Evolutionary conservation across 2,797 vertebrate species (phyloP).

Genomic region (Thalassophryne amazonica): DNA sequence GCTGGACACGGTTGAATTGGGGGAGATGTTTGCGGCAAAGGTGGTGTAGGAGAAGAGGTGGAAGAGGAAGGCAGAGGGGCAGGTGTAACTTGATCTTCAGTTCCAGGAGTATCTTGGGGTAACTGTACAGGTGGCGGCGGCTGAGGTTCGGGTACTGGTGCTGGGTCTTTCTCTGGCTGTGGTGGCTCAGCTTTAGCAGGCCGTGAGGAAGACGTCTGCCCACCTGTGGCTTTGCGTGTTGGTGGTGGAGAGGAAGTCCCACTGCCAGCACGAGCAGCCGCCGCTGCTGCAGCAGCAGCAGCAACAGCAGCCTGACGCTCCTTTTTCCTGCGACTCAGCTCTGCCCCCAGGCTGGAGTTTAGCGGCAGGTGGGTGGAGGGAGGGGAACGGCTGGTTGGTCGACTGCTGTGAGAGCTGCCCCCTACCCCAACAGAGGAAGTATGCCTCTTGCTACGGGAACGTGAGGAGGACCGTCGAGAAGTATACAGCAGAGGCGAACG

Average conservation of each 20-base stretch:
- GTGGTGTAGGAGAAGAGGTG: constrained; percentile 73
- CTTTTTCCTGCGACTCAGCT: constrained; percentile 93
- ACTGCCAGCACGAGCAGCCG: constrained; percentile 78
- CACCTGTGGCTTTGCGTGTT: constrained; percentile 36
- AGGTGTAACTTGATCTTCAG: constrained; percentile 59
- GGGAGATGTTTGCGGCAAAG: constrained; percentile 68
- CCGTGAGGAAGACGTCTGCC: constrained; percentile 37
- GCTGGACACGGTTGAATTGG: constrained; percentile 30
- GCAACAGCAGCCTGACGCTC: constrained; percentile 90
- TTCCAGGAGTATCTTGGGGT: constrained; percentile 42
- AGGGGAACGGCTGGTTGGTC: constrained; percentile 90
- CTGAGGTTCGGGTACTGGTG: constrained; percentile 54
- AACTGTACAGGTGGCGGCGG: constrained; percentile 68
- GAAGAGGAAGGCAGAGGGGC: constrained; percentile 62
- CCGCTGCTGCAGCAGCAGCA: constrained; percentile 80
- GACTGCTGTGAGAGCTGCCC: constrained; percentile 80
- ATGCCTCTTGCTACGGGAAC: constrained; percentile 89
- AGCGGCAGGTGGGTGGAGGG: constrained; percentile 86
- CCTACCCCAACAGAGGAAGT: constrained; percentile 72
- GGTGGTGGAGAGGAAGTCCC: constrained; percentile 61
- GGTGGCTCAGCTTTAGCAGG: constrained; percentile 58
- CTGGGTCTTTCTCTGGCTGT: constrained; percentile 46
- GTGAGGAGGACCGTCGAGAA: constrained; percentile 81
- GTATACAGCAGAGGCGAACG: constrained; percentile 87
- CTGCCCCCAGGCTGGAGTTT: constrained; percentile 93